phyloP scores from a whole-genome alignment of 2,888 invertebrate species.

The Diachrysia chrysitis region DNA sequence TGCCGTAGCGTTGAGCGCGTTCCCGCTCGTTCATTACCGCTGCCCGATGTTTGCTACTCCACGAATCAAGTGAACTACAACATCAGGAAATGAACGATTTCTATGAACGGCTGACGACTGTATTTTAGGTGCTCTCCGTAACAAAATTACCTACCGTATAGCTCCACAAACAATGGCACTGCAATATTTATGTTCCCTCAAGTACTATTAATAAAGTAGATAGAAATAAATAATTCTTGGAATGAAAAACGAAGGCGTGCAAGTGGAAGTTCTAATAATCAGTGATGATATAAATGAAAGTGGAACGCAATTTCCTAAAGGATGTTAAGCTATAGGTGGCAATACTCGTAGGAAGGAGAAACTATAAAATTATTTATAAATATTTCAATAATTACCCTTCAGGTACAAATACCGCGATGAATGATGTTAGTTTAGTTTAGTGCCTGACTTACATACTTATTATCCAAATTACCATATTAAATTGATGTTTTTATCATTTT shows the following conservation, averaged over 20 bases:
- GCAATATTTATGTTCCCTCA: not conserved
- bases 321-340: conserved; percentile 24
- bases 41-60: conserved; percentile 76
- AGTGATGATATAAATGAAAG: conserved; percentile 22
- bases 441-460: too few species aligned
- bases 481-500: too few species aligned
- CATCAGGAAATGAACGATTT: conserved; percentile 79
- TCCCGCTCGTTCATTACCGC: conserved; percentile 78
- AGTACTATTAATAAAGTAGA: not conserved
- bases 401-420: too few species aligned
- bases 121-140: conserved; percentile 29
- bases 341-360: conserved; percentile 25
- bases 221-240: not conserved
- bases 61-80: conserved; percentile 73
- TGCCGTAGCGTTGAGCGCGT: conserved; percentile 77
- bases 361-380: not conserved
- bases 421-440: too few species aligned
- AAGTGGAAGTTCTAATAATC: conserved; percentile 40
- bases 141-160: conserved; percentile 34
- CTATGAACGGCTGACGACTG: conserved; percentile 65
- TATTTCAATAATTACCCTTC: not conserved
- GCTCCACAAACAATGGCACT: conserved; percentile 16
- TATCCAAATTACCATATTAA: too few species aligned
- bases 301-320: conserved; percentile 44
- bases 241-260: not conserved